Percentiles rank a stretch among this genome's conserved stretches.
Evolutionary conservation across 2,797 vertebrate species (phyloP).

Genomic region (Schizopygopsis malacanthus): DNA sequence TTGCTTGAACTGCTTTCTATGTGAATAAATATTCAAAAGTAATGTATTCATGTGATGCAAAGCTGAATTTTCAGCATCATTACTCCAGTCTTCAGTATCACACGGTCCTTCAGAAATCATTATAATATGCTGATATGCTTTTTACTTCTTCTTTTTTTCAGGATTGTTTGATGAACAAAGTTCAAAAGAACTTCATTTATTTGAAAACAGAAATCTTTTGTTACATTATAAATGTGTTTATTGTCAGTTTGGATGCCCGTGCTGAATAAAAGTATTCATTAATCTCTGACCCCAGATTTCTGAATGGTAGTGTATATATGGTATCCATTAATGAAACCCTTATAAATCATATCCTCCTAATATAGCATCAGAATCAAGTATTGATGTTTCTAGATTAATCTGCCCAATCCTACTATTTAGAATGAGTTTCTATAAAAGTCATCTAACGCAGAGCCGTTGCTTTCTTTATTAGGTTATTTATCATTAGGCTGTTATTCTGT

Average conservation of each 20-base stretch:
- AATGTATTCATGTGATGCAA: neutral
- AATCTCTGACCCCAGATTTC: neutral
- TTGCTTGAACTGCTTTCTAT: neutral
- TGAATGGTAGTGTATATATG: neutral
- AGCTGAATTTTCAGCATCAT: neutral
- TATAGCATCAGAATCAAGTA: neutral
- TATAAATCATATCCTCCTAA: neutral
- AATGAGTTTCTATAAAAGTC: neutral
- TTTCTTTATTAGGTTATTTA: slow-evolving; percentile 2
- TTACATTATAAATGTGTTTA: neutral
- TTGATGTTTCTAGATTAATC: neutral
- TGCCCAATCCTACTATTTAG: neutral
- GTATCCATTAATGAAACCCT: neutral
- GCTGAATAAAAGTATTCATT: neutral
- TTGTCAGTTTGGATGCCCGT: neutral
- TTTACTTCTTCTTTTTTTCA: too few species aligned
- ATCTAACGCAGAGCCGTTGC: neutral
- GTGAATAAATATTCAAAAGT: neutral
- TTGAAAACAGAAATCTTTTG: neutral
- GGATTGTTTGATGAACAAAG: neutral
- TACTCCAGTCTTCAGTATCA: neutral
- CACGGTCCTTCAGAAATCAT: neutral
- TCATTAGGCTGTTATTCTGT: slow-evolving; percentile 3
- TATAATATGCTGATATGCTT: neutral
- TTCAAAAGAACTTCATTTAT: neutral